Conservation (phyloP, 2,113 vertebrate species). For the Illadopsis cleaveri region DNA sequence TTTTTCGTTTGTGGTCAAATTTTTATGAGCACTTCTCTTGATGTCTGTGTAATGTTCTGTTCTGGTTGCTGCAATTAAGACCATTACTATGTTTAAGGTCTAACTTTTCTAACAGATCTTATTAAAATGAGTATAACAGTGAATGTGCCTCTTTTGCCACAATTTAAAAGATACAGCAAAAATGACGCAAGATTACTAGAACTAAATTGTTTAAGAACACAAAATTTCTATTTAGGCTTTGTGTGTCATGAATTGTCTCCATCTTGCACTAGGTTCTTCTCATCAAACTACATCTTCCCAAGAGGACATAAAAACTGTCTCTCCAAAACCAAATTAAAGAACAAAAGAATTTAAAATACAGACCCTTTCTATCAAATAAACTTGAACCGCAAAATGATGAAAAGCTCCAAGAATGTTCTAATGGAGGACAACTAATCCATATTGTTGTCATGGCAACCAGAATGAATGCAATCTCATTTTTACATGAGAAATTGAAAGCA, state of each 20-base stretch:
- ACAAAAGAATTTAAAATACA: constrained; percentile 7
- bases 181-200: constrained; percentile 48
- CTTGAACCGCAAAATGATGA: neutral
- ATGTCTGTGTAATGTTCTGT: constrained; percentile 1
- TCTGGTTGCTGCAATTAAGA: constrained; percentile 43
- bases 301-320: neutral
- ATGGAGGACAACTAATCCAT: constrained; percentile 27
- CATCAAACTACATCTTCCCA: neutral
- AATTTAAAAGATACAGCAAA: constrained; percentile 25
- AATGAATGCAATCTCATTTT: constrained; percentile 59
- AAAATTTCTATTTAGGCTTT: neutral
- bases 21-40: constrained; percentile 46
- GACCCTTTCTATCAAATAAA: constrained; percentile 43
- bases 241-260: neutral
- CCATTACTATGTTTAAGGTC: constrained; percentile 27
- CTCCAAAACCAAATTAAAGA: constrained; percentile 22
- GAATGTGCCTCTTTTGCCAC: neutral
- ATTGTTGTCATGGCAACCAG: constrained; percentile 29
- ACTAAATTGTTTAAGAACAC: constrained; percentile 6
- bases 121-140: constrained; percentile 33
- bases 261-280: neutral
- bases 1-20: neutral
- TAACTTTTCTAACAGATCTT: constrained; percentile 45
- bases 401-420: neutral
- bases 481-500: constrained; percentile 57